Base-by-base conservation (phyloP, 2,797 vertebrate genomes). In the Leucoraja ocellata region DNA sequence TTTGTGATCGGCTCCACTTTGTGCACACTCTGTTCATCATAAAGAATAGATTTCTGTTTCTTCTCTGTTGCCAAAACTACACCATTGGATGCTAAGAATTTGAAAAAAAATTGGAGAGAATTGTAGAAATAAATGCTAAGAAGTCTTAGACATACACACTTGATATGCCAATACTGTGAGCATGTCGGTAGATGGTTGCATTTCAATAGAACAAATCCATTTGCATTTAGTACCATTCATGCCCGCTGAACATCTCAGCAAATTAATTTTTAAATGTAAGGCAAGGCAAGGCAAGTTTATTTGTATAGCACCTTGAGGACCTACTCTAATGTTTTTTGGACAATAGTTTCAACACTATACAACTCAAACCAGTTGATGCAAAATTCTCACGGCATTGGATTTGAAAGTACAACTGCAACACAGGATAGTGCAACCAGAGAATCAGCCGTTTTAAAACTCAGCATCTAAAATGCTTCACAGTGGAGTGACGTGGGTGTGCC, bases 1-100 rank as follows among this genome's bases (percentile, higher is more conserved):
- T 99, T 99, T 94, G 99, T 99, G 95, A 99, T 99, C n/a, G 98
- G 97, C 94, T 99, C 99, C 95, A 99, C 98, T 97, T 99, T 99
- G 94, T 99, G 99, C 93, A 99, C 99, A 74, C 99, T 99, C 95
- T 98, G 97, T 95, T 99, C 99, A 95, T 99, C 99, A 76, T 99
- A 99, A 94, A 99, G 96, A 93, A 99, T 98, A 71, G 99, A 99
- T 94, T 99, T 99, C 94, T 99, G 99, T 95, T 99, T 99, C 96
- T 99, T 99, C 96, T 99, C 99, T 77, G 99, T 99, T 94, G 99
- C 99, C 95, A 99, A 94, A 13, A 99, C 99, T 32, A 99, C 99
- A 83, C 99, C 99, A 96, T 99, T 99, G 94, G 98, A 97, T 95
- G 99, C 99, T 99, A 93, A 63, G 96, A 96, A 73, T n/a, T 46